phyloP scores from a whole-genome alignment of 2,888 invertebrate genomes.

The Zhuqinia jingwanae region DNA sequence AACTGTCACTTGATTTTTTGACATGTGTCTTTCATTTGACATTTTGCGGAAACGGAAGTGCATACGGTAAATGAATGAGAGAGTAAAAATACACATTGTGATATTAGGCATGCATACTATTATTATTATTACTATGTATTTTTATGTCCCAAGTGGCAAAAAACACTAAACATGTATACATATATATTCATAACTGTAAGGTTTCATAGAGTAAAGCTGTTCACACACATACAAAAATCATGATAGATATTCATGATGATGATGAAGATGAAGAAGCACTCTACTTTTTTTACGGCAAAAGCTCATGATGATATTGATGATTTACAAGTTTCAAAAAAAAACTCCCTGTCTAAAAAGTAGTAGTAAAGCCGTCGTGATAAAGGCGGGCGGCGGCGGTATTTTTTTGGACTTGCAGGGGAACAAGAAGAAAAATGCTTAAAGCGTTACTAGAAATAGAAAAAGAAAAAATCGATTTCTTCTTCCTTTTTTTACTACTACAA shows the following conservation, averaged over 20 bases:
- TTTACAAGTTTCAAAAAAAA: slow-evolving; percentile 16
- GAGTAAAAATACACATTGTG: too few species aligned
- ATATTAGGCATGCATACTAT: too few species aligned
- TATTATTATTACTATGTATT: too few species aligned
- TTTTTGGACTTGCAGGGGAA: background rate
- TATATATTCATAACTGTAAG: too few species aligned
- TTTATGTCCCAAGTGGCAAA: too few species aligned
- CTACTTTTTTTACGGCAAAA: background rate
- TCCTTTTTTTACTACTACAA: slow-evolving; percentile 33
- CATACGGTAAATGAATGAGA: too few species aligned
- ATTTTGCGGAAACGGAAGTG: slow-evolving; percentile 13
- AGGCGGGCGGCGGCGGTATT: background rate
- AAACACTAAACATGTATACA: too few species aligned
- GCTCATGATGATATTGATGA: background rate
- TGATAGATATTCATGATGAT: background rate
- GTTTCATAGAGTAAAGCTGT: too few species aligned
- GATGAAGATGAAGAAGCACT: background rate
- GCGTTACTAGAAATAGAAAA: slow-evolving; percentile 15
- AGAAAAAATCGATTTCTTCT: slow-evolving; percentile 59
- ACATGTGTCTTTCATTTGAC: background rate
- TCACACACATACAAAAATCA: too few species aligned
- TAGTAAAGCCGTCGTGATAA: too few species aligned
- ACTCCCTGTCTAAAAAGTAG: too few species aligned
- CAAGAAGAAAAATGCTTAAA: background rate
- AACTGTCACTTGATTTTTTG: slow-evolving; percentile 7